Evolutionary conservation across 1,140 invertebrate species (phyloP), one percentile per base, ranked within the genome.

Genomic region (Globodera ellingtonae): DNA sequence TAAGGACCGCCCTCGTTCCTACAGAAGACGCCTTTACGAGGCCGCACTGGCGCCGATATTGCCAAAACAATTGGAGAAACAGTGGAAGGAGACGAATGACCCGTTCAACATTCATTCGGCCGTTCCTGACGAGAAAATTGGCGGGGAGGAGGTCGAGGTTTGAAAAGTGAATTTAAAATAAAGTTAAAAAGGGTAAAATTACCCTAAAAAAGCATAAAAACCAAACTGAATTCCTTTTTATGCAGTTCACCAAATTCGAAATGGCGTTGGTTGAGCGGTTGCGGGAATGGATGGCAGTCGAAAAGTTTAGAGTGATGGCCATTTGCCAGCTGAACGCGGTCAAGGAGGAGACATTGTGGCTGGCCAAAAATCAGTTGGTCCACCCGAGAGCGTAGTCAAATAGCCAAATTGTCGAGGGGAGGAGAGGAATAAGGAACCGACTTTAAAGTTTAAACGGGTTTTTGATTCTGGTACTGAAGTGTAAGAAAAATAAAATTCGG

Each of bases 21-120:
- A 77, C 62, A 77, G 21, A 67, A 77, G 75, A 77, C 44, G 75
- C 9, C 62, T 77, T 77, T 77, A 77, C 47, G 75, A 77, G 47
- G 24, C 75, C 2, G 48, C 75, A 6, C 67, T 77, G 65, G 75
- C 75, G 13, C 75, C 75, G 65, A 67, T 65, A 48, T 15, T 77
- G 24, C 75, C 75, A 44, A 77, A 67, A n/a, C n/a, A 50, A 69
- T 77, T 77, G 59, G 75, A 77, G 46, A 4, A 77, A 7, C 50
- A 77, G 67, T 69, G 18, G 52, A 69, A 77, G 67, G 8, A 35
- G 18, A 8, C 65, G 24, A 77, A 77, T 13, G 69, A 77, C 47
- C 62, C 62, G 35, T 77, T 67, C 47, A 77, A 77, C 65, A 77
- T 77, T 48, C 47, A 77, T 77, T 65, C 75, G 47, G 48, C 46